A percentile compares a stretch with the other conserved stretches of the same genome.
These are phyloP conservation scores for Aproaerema taeniolella DNA, from an alignment of 2,888 invertebrate species.

Conservation along the genomic window DNA sequence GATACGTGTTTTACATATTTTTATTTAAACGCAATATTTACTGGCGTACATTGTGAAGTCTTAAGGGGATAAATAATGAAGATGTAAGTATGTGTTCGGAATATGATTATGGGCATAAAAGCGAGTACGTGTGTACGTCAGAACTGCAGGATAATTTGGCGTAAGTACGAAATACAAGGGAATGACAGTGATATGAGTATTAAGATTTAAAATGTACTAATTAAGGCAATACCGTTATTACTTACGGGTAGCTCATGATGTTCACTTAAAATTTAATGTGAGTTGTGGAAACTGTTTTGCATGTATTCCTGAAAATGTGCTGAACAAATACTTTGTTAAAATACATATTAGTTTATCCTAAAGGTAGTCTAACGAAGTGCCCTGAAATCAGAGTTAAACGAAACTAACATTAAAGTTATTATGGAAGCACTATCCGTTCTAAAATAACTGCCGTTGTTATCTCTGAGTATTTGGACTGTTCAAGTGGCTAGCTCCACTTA, in stretches of 20 bases:
- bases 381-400: too few relatives aligned
- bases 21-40: constrained; percentile 56
- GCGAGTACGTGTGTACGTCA: neutral
- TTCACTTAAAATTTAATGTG: constrained; percentile 1
- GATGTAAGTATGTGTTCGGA: constrained; percentile 49
- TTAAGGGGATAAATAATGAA: constrained; percentile 60
- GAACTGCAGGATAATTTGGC: constrained; percentile 22
- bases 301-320: too few relatives aligned
- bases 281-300: neutral
- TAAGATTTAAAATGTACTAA: constrained; percentile 6
- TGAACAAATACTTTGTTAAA: too few relatives aligned
- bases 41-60: constrained; percentile 51
- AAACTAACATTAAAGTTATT: too few relatives aligned
- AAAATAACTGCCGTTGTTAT: too few relatives aligned
- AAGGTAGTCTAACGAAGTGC: too few relatives aligned
- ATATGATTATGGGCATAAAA: too few relatives aligned
- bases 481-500: too few relatives aligned
- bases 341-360: too few relatives aligned
- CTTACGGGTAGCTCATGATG: neutral
- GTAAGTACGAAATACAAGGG: constrained; percentile 13
- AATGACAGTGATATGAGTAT: constrained; percentile 5
- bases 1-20: constrained; percentile 64
- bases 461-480: too few relatives aligned
- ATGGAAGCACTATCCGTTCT: too few relatives aligned
- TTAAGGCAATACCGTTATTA: constrained; percentile 1